These are phyloP conservation scores for Ochotona curzoniae DNA, from an alignment of 2,113 vertebrate genomes.

Conservation along the genomic window DNA sequence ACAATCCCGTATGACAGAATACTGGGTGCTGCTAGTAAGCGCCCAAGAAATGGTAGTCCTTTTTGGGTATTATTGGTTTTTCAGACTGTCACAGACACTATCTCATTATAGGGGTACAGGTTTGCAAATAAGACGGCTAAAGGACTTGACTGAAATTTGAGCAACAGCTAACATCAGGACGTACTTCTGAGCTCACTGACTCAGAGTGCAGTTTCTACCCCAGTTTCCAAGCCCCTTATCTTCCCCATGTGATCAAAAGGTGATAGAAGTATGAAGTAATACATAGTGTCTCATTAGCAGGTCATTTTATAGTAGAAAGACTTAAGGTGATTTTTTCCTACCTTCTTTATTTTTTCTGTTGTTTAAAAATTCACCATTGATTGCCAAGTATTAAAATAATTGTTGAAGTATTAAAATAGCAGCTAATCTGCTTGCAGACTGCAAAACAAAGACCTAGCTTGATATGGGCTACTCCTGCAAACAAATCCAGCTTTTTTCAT, in stretches of 20 bases:
- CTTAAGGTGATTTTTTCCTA: conserved; percentile 32
- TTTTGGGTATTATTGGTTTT: background rate
- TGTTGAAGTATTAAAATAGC: background rate
- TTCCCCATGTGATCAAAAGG: background rate
- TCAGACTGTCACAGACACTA: background rate
- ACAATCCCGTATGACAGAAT: background rate
- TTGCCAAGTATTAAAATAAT: background rate
- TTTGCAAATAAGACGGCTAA: background rate
- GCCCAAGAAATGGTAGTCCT: background rate
- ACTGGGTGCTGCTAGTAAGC: background rate
- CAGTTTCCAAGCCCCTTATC: background rate
- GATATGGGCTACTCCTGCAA: background rate
- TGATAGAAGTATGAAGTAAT: background rate
- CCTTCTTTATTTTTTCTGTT: conserved; percentile 6
- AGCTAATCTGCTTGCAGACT: background rate
- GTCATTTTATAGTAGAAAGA: background rate
- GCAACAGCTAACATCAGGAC: background rate
- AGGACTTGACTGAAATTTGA: background rate
- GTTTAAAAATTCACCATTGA: conserved; percentile 10
- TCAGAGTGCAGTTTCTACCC: background rate
- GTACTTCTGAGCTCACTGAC: background rate
- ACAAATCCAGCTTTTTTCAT: background rate
- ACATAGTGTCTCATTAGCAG: background rate
- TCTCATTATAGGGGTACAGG: background rate
- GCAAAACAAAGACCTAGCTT: background rate